Evolutionary conservation across 2,797 vertebrate genomes (phyloP), one percentile per base, ranked within the genome.

Genomic region (Atherinosoma microstoma): DNA sequence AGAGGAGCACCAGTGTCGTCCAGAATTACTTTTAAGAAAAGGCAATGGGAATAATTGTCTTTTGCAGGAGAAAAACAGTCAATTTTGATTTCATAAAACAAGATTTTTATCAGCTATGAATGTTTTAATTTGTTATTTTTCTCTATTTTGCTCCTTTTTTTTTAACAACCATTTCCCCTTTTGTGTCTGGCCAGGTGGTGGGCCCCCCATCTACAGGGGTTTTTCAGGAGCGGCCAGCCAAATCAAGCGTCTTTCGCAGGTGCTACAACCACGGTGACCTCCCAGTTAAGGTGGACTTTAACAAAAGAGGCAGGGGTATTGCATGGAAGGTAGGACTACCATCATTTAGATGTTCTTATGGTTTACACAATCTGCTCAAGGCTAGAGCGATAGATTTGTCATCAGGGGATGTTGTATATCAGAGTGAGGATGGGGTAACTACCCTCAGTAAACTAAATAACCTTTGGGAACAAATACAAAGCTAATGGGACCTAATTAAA

Each of bases 181-280:
- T 64, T 75, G 56, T 79, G 11, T 66, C 47, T 59, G 68, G 77
- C 27, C 76, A 98, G 97, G 97, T 98, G 77, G 92, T 86, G 86
- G 96, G 96, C 8, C 97, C 98, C 27, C 96, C 96, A 35, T 42
- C 88, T 40, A 96, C 96, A 10, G 97, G 97, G 76, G 96, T 96
- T 3, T 96, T 96, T 89, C 95, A 91, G 66, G 95, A 96, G 85
- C 94, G 96, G 64, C 95, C 96, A n/a, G 78, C 93, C 70, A 96
- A 96, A 86, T 95, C 95, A 11, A 98, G 96, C 9, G 91, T 87
- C 2, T 99, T 99, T 82, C 95, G 97, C 64, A 98, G 95, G 88
- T 96, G 95, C 90, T 98, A 98, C n/a, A 96, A 98, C 35, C 91
- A 96, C 5, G 96, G 97, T 73, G 96, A 97, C 83, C 95, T 98